Conservation (phyloP, 1,140 invertebrate genomes). For the Drosophila navojoa region DNA sequence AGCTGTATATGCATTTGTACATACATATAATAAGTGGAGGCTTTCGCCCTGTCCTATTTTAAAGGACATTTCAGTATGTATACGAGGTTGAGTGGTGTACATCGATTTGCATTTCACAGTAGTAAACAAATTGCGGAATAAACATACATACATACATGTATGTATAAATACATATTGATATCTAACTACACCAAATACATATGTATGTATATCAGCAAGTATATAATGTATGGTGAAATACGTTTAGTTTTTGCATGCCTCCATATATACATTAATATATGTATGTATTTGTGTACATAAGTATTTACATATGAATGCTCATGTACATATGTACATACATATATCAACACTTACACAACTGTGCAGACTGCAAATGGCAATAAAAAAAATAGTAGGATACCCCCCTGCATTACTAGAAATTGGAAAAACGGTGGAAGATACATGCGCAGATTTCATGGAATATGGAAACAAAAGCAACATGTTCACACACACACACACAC, state of each 20-base stretch:
- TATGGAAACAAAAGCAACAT: conserved; percentile 39
- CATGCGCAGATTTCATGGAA: conserved; percentile 54
- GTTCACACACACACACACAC: neutral
- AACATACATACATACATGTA: too few relatives aligned
- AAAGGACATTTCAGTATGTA: too few relatives aligned
- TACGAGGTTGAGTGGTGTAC: too few relatives aligned
- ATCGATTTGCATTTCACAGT: too few relatives aligned
- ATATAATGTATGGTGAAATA: too few relatives aligned
- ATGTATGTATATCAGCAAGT: too few relatives aligned
- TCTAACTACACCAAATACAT: too few relatives aligned
- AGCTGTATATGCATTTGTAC: neutral
- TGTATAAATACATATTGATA: too few relatives aligned
- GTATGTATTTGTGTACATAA: conserved; percentile 11
- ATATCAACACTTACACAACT: too few relatives aligned
- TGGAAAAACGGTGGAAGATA: conserved; percentile 47
- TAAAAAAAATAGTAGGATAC: neutral
- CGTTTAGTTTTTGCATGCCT: neutral
- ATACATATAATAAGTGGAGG: neutral
- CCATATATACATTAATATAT: neutral
- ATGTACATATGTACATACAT: conserved; percentile 11
- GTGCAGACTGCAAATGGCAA: neutral
- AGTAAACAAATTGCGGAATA: too few relatives aligned
- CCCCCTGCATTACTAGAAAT: conserved; percentile 25
- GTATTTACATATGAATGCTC: conserved; percentile 10
- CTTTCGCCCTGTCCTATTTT: too few relatives aligned